Conservation (phyloP, 2,113 vertebrate genomes). For the zebrafish (Danio rerio) region DNA sequence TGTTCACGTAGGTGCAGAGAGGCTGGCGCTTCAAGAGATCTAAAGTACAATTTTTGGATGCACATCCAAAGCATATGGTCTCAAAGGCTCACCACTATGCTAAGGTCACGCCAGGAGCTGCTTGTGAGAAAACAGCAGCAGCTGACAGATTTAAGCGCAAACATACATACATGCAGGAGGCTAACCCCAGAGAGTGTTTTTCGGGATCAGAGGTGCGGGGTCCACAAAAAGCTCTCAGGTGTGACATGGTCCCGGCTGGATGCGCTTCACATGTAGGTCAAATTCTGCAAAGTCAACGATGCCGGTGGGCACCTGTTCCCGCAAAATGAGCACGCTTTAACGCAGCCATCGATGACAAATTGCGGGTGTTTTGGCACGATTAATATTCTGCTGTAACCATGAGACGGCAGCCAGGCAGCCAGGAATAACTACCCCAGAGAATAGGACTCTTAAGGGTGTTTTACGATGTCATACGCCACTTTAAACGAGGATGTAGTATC, state of each 20-base stretch:
- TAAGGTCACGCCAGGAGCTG: slow-evolving; percentile 68
- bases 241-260: slow-evolving; percentile 47
- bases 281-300: slow-evolving; percentile 59
- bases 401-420: background rate
- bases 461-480: background rate
- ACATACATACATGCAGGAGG: slow-evolving; percentile 64
- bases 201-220: slow-evolving; percentile 34
- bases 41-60: background rate
- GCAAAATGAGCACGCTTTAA: background rate
- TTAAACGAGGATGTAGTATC: slow-evolving; percentile 43
- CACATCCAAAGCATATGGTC: background rate
- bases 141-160: slow-evolving; percentile 28
- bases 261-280: slow-evolving; percentile 58
- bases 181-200: slow-evolving; percentile 56
- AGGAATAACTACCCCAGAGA: background rate
- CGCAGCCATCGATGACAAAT: background rate
- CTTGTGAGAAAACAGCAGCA: slow-evolving; percentile 55
- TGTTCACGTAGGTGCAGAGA: background rate
- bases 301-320: slow-evolving; percentile 32
- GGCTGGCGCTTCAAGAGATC: background rate
- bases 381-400: background rate
- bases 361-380: slow-evolving; percentile 12
- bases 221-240: slow-evolving; percentile 56
- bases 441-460: background rate
- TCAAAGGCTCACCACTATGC: slow-evolving; percentile 49